A percentile compares a stretch with the other conserved stretches of the same genome.
These are phyloP conservation scores for Heterochromis multidens DNA, from an alignment of 2,113 vertebrate genomes.

Conservation along the genomic window DNA sequence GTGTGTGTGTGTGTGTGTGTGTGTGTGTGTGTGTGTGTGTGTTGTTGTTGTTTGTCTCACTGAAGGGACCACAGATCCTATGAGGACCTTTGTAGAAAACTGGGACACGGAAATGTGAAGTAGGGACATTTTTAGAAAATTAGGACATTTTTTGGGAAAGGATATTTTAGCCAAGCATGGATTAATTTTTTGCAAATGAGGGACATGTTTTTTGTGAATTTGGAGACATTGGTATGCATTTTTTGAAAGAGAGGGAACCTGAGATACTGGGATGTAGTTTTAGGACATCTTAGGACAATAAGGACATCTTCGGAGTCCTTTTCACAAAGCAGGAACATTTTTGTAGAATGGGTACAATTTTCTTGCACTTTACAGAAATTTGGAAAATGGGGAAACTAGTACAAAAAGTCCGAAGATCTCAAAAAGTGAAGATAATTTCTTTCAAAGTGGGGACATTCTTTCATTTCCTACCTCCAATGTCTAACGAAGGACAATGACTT, in stretches of 20 bases:
- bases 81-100: not conserved
- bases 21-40: not conserved
- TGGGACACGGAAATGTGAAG: not conserved
- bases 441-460: not conserved
- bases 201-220: not conserved
- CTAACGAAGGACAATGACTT: not conserved
- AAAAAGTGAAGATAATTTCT: not conserved
- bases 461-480: not conserved
- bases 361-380: too few relatives aligned
- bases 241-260: not conserved
- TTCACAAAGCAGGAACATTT: too few relatives aligned
- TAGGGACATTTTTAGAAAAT: not conserved
- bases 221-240: not conserved
- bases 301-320: not conserved
- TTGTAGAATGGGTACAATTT: too few relatives aligned
- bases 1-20: not conserved
- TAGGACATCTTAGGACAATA: not conserved
- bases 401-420: not conserved
- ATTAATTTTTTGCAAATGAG: accelerated
- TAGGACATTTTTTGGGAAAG: not conserved
- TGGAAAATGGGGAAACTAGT: not conserved
- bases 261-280: not conserved
- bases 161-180: not conserved
- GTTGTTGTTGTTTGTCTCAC: not conserved
- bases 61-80: not conserved